Base-by-base conservation (phyloP, 2,888 invertebrate species). In the Drosophila histrio region DNA sequence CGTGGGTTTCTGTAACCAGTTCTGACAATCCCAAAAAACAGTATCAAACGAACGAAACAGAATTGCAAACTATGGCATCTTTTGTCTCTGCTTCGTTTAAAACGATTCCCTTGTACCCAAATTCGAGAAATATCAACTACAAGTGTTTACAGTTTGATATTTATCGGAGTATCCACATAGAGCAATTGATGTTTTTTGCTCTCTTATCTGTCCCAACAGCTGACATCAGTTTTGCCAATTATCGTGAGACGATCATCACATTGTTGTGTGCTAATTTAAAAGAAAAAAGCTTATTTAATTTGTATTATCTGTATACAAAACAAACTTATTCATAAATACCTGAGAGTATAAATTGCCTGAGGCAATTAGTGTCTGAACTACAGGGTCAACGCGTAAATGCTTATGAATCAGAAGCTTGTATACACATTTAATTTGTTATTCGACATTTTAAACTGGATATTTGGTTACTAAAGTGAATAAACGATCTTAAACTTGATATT, bases 1-100 rank as follows among this genome's bases (percentile, higher is more conserved):
- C 77, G 63, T 83, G 61, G 61, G 69, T 67, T 61, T 61, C 44
- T 43, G 71, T 63, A 86, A 86, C 80, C 86, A 72, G 86, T 80
- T 80, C 65, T 66, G 5, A 19, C n/a, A 19, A 15, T 41, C 38
- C 21, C 7, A 34, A 13, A 21, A 6, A 41, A 41, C n/a, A n/a
- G n/a, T n/a, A n/a, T n/a, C n/a, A n/a, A 7, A 50, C 57, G n/a
- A 32, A 13, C 30, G 36, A 65, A 56, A 32, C 52, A 28, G 26
- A 11, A 34, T 6, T 74, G 26, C 69, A 54, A 34, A 6, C 41
- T 39, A 17, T 30, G 15, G n/a, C 75, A 59, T 22, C 17, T 36
- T 57, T 46, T 22, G 17, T 43, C 38, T 28, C 39, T 46, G 44
- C 13, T 63, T 32, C 24, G 26, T 38, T 2, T 1, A 41, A 41